Base-by-base conservation (phyloP, 2,888 invertebrate genomes). In the Blastobasis adustella region DNA sequence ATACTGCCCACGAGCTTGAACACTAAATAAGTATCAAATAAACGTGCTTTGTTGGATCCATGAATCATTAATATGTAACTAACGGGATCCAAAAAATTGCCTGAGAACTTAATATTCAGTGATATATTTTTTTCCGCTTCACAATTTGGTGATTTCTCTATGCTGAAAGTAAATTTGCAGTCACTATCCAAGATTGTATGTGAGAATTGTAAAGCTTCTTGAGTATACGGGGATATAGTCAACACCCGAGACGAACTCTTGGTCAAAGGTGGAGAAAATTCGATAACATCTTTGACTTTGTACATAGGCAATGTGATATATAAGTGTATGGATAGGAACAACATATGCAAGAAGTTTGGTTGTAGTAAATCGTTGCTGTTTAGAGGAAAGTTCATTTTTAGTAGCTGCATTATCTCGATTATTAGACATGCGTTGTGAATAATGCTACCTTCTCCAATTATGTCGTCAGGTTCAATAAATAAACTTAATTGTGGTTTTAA, bases 371-470 rank as follows among this genome's bases (percentile, higher is more conserved):
- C 89, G 48, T 69, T 71, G 10, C 91, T 90, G 10, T 64, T 72
- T 46, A 92, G 60, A 5, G 90, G 83, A 62, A 91, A 91, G 58
- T 90, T 90, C 4, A 92, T 71, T 47, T 86, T 81, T 42, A 93
- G 71, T 52, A 74, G 65, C 57, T 82, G 85, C 84, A 92, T 90
- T 6, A 90, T 87, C 60, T 90, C 85, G 23, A 90, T 79, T 41
- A 91, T 72, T 40, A 90, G 75, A 55, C 89, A 84, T 1, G 90
- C 90, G 57, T 93, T 93, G 66, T 92, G 91, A 44, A 90, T 77
- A 10, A 81, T 73, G 49, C 61, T 69, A 47, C 69, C 69, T 67
- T 72, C 88, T 79, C 54, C 82, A 70, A 47, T 66, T 54, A 58
- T 65, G 4, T 89, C 81, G 37, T 70, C 60, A 43, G 83, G 58